phyloP scores from a whole-genome alignment of 1,140 invertebrate genomes.

The Centruroides vittatus region DNA sequence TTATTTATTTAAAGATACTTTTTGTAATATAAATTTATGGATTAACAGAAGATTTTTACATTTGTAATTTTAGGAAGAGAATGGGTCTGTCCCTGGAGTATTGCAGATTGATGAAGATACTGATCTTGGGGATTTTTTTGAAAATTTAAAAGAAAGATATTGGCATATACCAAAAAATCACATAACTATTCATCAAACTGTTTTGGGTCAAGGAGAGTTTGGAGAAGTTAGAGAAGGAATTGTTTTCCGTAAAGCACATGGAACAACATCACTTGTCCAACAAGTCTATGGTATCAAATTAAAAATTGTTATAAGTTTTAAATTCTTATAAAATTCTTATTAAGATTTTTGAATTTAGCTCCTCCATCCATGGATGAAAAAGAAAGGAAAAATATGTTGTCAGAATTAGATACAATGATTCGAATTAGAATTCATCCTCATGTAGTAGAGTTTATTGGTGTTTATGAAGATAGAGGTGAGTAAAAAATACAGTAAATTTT shows the following conservation, averaged over 20 bases:
- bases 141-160: slow-evolving; percentile 52
- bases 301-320: too few relatives aligned
- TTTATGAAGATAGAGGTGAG: slow-evolving; percentile 47
- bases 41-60: too few relatives aligned
- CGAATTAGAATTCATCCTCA: slow-evolving; percentile 49
- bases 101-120: slow-evolving; percentile 51
- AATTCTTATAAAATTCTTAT: too few relatives aligned
- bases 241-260: slow-evolving; percentile 10
- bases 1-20: too few relatives aligned
- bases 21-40: too few relatives aligned
- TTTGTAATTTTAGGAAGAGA: slow-evolving; percentile 38
- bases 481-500: neutral
- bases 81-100: slow-evolving; percentile 35
- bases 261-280: slow-evolving; percentile 17
- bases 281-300: neutral
- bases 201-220: slow-evolving; percentile 56
- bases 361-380: slow-evolving; percentile 12
- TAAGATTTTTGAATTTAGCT: slow-evolving; percentile 8
- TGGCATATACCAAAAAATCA: slow-evolving; percentile 54
- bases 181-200: slow-evolving; percentile 46
- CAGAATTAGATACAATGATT: slow-evolving; percentile 54
- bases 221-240: slow-evolving; percentile 43
- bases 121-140: slow-evolving; percentile 48
- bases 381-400: slow-evolving; percentile 37
- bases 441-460: slow-evolving; percentile 56